Evolutionary conservation across 2,113 vertebrate species (phyloP).

Genomic region (Helogale parvula): DNA sequence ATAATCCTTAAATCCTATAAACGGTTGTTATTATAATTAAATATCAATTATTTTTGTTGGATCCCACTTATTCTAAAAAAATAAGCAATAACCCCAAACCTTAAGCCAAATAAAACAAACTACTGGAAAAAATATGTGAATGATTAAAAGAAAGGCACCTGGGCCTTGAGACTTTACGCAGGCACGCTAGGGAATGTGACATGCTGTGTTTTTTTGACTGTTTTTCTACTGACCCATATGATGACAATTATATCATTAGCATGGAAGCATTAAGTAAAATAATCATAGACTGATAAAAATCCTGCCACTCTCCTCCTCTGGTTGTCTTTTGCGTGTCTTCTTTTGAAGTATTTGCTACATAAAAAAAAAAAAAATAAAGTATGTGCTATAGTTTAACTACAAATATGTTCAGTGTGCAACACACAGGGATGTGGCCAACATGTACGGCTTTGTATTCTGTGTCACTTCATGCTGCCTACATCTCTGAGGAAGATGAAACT

Average conservation of each 20-base stretch:
- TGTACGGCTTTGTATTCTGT: accelerated
- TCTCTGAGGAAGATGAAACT: not conserved
- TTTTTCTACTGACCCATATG: not conserved
- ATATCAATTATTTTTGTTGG: not conserved
- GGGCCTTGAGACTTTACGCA: not conserved
- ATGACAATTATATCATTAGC: not conserved
- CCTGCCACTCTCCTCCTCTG: not conserved
- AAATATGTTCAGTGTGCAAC: not conserved
- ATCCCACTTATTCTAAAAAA: not conserved
- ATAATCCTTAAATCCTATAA: not conserved
- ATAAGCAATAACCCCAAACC: not conserved
- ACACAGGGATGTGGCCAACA: accelerated
- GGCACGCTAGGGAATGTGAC: not conserved
- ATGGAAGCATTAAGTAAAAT: not conserved
- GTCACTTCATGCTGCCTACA: not conserved
- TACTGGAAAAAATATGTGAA: not conserved
- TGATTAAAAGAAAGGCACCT: not conserved
- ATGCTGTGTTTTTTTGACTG: not conserved
- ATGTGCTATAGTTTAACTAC: not conserved
- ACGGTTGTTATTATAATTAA: not conserved
- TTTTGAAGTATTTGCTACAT: not conserved
- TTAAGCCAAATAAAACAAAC: not conserved
- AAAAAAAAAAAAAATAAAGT: not conserved
- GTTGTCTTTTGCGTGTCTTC: not conserved
- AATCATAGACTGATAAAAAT: not conserved